Evolutionary conservation across 2,888 invertebrate species (phyloP).

Genomic region (Scotopteryx bipunctaria): DNA sequence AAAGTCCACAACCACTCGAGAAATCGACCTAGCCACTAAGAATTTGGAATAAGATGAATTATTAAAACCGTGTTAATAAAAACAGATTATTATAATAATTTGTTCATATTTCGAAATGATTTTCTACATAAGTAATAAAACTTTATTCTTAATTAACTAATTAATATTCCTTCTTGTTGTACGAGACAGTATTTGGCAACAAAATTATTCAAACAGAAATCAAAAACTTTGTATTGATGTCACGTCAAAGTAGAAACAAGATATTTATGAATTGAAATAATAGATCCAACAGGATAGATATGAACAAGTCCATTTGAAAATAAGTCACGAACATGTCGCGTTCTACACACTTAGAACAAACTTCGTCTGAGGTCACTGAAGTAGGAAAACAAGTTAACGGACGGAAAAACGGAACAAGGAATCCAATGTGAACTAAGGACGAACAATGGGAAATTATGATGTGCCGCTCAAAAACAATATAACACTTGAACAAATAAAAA

Average conservation of each 20-base stretch:
- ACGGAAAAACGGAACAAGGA: conserved; percentile 26
- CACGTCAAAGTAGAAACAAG: conserved; percentile 6
- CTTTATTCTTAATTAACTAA: conserved; percentile 23
- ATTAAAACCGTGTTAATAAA: not conserved
- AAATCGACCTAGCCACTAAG: conserved; percentile 6
- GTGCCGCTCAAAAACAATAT: conserved; percentile 52
- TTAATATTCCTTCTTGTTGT: conserved; percentile 25
- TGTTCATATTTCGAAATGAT: conserved; percentile 13
- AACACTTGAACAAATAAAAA: conserved; percentile 66
- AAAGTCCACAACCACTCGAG: not conserved
- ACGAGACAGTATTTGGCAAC: conserved; percentile 11
- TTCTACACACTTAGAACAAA: conserved; percentile 20
- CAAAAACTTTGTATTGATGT: conserved; percentile 8
- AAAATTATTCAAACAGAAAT: conserved; percentile 20
- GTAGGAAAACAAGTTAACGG: conserved; percentile 26
- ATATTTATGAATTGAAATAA: conserved; percentile 18
- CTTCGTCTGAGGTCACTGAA: conserved; percentile 18
- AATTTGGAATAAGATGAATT: not conserved
- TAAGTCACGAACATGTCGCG: conserved; percentile 22
- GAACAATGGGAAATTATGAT: conserved; percentile 42
- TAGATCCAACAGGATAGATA: conserved; percentile 20
- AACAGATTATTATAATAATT: conserved; percentile 11
- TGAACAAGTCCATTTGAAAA: conserved; percentile 21
- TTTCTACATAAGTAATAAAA: conserved; percentile 17
- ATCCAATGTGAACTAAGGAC: conserved; percentile 25